Evolutionary conservation across 2,797 vertebrate species (phyloP).

Genomic region (Argya squamiceps): DNA sequence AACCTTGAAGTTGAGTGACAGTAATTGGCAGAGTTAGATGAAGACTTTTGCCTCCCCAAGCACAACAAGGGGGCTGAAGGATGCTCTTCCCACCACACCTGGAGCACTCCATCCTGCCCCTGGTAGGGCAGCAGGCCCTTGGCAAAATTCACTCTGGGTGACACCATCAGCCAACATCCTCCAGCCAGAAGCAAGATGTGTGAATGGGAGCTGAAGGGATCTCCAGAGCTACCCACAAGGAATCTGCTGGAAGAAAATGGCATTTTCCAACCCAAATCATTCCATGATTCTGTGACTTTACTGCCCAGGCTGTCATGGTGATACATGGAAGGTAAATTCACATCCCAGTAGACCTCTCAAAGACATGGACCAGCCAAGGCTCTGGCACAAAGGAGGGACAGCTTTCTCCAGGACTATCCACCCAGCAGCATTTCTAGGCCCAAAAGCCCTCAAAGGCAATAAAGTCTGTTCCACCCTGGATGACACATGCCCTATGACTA

Average conservation of each 20-base stretch:
- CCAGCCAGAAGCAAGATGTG: background rate
- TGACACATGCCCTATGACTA: slow-evolving; percentile 24
- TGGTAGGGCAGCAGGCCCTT: background rate
- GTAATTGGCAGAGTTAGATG: rapidly evolving
- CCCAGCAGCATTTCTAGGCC: background rate
- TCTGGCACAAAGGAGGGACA: background rate
- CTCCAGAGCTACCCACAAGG: background rate
- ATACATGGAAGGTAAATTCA: background rate
- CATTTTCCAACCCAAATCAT: background rate
- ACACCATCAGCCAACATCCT: background rate
- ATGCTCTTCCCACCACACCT: background rate
- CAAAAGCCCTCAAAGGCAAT: background rate
- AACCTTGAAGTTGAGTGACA: background rate
- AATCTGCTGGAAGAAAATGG: background rate
- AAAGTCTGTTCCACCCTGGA: slow-evolving; percentile 19
- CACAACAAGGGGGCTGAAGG: background rate
- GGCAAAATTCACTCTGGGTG: background rate
- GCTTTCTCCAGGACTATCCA: background rate
- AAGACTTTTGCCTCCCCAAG: background rate
- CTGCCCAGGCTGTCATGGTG: background rate
- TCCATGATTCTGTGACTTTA: background rate
- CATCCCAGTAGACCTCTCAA: rapidly evolving
- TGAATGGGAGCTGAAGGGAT: background rate
- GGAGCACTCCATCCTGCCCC: background rate
- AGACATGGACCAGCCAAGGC: background rate